phyloP scores from a whole-genome alignment of 2,888 invertebrate genomes.

The Galeruca laticollis region DNA sequence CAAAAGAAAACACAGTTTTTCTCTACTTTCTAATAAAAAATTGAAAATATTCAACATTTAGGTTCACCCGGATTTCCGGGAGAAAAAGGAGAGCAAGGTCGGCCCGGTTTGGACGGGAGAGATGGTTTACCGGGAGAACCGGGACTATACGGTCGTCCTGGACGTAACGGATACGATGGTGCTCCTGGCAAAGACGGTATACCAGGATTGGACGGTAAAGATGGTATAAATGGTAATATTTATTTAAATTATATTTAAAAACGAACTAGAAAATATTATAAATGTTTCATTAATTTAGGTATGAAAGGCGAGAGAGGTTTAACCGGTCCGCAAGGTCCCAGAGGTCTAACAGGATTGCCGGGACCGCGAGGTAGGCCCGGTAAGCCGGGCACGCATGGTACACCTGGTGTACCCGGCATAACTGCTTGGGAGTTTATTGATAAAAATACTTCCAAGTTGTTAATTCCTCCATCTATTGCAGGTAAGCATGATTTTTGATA shows the following conservation, averaged over 20 bases:
- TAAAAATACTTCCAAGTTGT: slow-evolving; percentile 76
- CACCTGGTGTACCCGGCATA: slow-evolving; percentile 84
- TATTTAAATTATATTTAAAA: too few relatives aligned
- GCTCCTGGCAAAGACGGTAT: slow-evolving; percentile 77
- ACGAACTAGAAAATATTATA: too few relatives aligned
- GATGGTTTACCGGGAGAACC: slow-evolving; percentile 94
- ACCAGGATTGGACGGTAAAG: slow-evolving; percentile 78
- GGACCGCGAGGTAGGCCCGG: slow-evolving; percentile 82
- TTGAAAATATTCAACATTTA: slow-evolving; percentile 13
- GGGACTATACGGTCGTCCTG: slow-evolving; percentile 87
- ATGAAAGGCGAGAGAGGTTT: slow-evolving; percentile 77
- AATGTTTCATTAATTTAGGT: slow-evolving; percentile 70
- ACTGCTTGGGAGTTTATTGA: slow-evolving; percentile 78
- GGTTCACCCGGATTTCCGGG: slow-evolving; percentile 59
- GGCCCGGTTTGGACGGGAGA: slow-evolving; percentile 84
- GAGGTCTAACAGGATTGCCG: slow-evolving; percentile 75
- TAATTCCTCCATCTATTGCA: slow-evolving; percentile 89
- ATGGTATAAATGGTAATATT: slow-evolving; percentile 72
- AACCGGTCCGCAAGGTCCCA: slow-evolving; percentile 79
- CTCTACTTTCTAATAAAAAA: not conserved
- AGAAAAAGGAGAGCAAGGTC: slow-evolving; percentile 76
- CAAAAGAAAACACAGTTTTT: not conserved
- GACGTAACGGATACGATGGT: slow-evolving; percentile 87
- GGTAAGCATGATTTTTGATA: slow-evolving; percentile 67
- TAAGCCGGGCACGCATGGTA: slow-evolving; percentile 79